These are phyloP conservation scores for Drosophila littoralis DNA, from an alignment of 1,140 invertebrate genomes.

Conservation along the genomic window DNA sequence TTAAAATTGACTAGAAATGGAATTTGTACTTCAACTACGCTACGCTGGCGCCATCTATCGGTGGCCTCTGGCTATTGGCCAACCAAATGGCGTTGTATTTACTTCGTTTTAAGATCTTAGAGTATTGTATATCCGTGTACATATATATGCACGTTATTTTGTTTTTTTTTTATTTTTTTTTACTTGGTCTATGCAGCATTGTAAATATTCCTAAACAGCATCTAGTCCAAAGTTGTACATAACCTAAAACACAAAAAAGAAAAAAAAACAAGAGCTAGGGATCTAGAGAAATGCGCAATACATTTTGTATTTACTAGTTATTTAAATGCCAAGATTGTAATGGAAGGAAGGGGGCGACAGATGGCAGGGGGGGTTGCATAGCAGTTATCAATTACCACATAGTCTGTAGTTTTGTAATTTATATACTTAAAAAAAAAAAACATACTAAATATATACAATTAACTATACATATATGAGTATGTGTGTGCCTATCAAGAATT, in stretches of 20 bases:
- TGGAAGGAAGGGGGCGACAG: neutral
- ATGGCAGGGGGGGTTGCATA: neutral
- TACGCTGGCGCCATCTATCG: conserved; percentile 26
- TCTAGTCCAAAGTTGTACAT: conserved; percentile 76
- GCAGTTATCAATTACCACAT: conserved; percentile 26
- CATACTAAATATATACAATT: conserved; percentile 5
- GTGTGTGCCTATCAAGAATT: conserved; percentile 1
- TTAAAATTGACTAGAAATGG: conserved; percentile 40
- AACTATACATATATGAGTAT: conserved; percentile 9
- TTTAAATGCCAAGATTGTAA: conserved; percentile 29
- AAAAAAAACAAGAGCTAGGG: neutral
- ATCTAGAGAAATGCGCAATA: conserved; percentile 14
- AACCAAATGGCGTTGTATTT: conserved; percentile 71
- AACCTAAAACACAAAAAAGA: conserved; percentile 30
- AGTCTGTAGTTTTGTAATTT: conserved; percentile 30
- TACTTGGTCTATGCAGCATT: conserved; percentile 41
- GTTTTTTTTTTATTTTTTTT: conserved; percentile 7
- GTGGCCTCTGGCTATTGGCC: conserved; percentile 24
- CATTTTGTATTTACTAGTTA: conserved; percentile 36
- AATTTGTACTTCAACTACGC: conserved; percentile 29
- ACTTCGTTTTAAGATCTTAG: conserved; percentile 60
- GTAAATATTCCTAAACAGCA: conserved; percentile 61
- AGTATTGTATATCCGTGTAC: conserved; percentile 54
- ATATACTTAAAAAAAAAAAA: neutral
- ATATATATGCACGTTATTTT: conserved; percentile 9